phyloP scores from a whole-genome alignment of 2,797 vertebrate species.

The Enteromius trimaculatus region DNA sequence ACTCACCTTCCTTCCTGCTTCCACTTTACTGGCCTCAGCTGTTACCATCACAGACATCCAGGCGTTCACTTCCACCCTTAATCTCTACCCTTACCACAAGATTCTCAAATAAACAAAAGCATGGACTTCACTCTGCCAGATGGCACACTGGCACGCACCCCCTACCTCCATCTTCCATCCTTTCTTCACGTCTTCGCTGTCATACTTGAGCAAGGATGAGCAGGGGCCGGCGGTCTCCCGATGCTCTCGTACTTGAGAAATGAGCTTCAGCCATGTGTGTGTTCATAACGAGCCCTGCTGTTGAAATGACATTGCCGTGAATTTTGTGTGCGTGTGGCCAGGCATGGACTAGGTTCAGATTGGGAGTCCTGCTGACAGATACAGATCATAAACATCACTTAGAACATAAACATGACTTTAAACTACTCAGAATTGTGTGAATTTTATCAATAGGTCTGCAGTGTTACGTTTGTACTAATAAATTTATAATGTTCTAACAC shows the following conservation, averaged over 20 bases:
- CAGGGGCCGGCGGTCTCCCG: neutral
- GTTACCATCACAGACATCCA: constrained; percentile 86
- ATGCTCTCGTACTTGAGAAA: neutral
- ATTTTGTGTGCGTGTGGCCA: neutral
- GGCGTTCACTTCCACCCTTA: constrained; percentile 85
- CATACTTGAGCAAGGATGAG: constrained; percentile 22
- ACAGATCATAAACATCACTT: neutral
- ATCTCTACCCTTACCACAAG: constrained; percentile 93
- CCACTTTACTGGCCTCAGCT: constrained; percentile 76
- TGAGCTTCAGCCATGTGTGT: neutral
- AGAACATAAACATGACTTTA: constrained; percentile 15
- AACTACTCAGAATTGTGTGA: constrained; percentile 48
- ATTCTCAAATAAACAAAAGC: constrained; percentile 81
- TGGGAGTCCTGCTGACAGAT: constrained; percentile 1
- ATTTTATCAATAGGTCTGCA: constrained; percentile 60
- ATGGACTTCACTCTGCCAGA: constrained; percentile 30
- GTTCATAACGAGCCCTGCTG: constrained; percentile 25
- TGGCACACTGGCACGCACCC: constrained; percentile 3
- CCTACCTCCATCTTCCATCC: constrained; percentile 14
- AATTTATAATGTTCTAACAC: constrained; percentile 58
- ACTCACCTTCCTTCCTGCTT: constrained; percentile 84
- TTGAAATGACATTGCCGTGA: constrained; percentile 23
- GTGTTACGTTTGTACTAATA: constrained; percentile 54
- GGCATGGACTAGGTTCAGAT: neutral
- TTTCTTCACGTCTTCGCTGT: neutral